phyloP scores from a whole-genome alignment of 2,113 vertebrate genomes.

The Willisornis vidua region DNA sequence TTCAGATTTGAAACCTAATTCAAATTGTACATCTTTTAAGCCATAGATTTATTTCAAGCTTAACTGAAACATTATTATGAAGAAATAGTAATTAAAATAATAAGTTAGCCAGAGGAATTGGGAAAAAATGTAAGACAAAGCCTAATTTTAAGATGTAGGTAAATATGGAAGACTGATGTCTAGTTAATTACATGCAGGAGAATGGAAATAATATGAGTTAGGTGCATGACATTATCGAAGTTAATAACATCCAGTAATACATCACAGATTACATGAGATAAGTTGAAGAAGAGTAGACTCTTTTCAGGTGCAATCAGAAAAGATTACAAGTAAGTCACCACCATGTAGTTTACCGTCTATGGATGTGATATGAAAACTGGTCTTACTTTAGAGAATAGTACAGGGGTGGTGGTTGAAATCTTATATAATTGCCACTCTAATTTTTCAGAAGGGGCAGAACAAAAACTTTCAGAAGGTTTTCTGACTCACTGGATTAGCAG shows the following conservation, averaged over 20 bases:
- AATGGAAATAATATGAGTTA: neutral
- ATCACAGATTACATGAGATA: constrained; percentile 17
- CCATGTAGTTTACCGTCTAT: neutral
- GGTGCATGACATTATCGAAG: neutral
- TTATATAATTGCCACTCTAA: neutral
- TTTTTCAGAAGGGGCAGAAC: neutral
- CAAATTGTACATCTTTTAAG: neutral
- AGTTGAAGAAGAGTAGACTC: neutral
- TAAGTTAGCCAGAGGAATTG: neutral
- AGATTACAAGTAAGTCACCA: neutral
- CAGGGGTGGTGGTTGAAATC: neutral
- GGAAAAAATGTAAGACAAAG: neutral
- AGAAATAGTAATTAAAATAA: constrained; percentile 35
- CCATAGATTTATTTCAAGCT: constrained; percentile 43
- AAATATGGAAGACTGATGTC: constrained; percentile 15
- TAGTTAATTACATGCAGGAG: constrained; percentile 39
- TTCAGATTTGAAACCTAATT: constrained; percentile 1
- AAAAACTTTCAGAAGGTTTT: neutral
- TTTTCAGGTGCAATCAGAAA: neutral
- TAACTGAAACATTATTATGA: constrained; percentile 22
- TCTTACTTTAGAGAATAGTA: neutral
- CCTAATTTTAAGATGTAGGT: constrained; percentile 23
- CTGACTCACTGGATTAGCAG: neutral
- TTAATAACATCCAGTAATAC: constrained; percentile 18
- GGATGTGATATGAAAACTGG: neutral